Evolutionary conservation across 2,888 invertebrate species (phyloP).

Genomic region (Cyclophora albipunctata): DNA sequence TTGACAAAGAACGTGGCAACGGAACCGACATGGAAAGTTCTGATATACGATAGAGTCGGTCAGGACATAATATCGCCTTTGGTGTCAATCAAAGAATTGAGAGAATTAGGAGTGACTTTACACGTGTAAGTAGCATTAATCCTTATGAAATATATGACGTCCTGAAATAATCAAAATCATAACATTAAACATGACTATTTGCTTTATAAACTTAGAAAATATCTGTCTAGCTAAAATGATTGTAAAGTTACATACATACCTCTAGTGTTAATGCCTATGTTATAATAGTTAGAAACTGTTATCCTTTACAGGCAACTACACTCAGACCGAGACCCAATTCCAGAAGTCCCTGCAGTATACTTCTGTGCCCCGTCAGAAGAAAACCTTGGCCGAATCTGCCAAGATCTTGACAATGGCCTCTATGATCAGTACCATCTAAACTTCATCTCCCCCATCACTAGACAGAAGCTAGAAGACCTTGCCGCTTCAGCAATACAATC

Average conservation of each 20-base stretch:
- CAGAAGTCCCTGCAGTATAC: constrained; percentile 98
- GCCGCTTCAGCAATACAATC: constrained; percentile 94
- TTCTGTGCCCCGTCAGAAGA: constrained; percentile 98
- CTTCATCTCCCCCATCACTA: constrained; percentile 95
- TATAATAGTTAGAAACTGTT: not conserved
- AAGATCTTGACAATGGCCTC: constrained; percentile 89
- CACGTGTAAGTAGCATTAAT: constrained; percentile 85
- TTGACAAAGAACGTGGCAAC: constrained; percentile 83
- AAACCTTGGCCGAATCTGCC: constrained; percentile 94
- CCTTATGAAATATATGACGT: no score
- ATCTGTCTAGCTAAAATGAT: no score
- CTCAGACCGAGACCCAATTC: constrained; percentile 93
- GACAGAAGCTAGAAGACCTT: constrained; percentile 95
- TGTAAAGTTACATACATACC: no score
- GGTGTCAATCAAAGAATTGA: constrained; percentile 94
- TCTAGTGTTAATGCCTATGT: no score
- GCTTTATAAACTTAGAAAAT: no score
- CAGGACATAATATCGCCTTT: constrained; percentile 99
- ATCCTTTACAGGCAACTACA: constrained; percentile 82
- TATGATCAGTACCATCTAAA: constrained; percentile 98
- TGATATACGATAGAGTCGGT: constrained; percentile 96
- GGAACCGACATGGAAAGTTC: constrained; percentile 96
- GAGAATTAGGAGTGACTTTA: constrained; percentile 97
- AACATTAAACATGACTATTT: no score
- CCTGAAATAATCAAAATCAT: no score